phyloP scores from a whole-genome alignment of 2,888 invertebrate species.

The Dione juno region DNA sequence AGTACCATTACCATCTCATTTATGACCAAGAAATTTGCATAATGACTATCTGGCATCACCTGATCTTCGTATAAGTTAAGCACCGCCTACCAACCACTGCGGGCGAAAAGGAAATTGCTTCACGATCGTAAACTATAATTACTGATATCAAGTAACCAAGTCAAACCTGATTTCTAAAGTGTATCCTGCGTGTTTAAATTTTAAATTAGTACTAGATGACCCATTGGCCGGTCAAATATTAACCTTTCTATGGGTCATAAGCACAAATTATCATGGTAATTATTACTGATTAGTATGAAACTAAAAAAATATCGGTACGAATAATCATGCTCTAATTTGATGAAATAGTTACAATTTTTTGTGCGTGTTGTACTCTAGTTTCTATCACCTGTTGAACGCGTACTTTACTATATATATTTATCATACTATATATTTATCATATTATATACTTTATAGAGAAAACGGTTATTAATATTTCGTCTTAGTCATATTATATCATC shows the following conservation, averaged over 20 bases:
- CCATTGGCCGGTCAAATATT: constrained; percentile 49
- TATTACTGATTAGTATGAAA: constrained; percentile 38
- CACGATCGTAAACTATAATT: constrained; percentile 63
- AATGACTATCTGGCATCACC: constrained; percentile 41
- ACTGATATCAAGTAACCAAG: constrained; percentile 53
- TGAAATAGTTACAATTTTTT: constrained; percentile 11
- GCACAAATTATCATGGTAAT: constrained; percentile 44
- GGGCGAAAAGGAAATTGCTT: constrained; percentile 61
- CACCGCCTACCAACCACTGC: constrained; percentile 38
- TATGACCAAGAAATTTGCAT: constrained; percentile 43
- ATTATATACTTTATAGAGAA: background rate
- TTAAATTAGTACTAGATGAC: constrained; percentile 52
- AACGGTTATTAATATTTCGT: background rate
- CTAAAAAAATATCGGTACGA: constrained; percentile 2
- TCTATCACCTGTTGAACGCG: background rate
- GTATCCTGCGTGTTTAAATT: constrained; percentile 55
- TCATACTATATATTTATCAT: too few species aligned
- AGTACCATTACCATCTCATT: constrained; percentile 40
- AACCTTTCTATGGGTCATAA: constrained; percentile 42
- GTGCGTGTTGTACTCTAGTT: background rate
- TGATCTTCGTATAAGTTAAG: constrained; percentile 31
- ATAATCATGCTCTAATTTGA: constrained; percentile 12
- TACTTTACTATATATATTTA: background rate
- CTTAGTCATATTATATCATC: background rate
- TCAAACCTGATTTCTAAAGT: constrained; percentile 55